Evolutionary conservation across 2,888 invertebrate genomes (phyloP).

Genomic region (Andrena hattorfiana): DNA sequence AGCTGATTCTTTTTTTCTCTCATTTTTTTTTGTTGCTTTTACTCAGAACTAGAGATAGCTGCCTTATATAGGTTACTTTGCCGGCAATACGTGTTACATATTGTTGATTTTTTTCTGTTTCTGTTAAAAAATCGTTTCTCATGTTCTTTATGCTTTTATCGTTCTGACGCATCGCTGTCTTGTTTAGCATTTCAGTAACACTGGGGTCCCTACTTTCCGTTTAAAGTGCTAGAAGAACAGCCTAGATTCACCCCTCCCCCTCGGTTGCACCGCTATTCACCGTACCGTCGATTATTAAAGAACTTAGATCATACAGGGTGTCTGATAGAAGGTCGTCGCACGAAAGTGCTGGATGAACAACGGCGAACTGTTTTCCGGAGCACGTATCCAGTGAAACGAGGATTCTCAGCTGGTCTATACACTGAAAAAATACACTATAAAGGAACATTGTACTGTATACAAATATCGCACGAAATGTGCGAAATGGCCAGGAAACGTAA

Average conservation of each 20-base stretch:
- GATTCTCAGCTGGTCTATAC: slow-evolving; percentile 29
- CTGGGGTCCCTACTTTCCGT: slow-evolving; percentile 86
- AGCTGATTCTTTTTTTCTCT: slow-evolving; percentile 32
- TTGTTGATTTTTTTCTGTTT: slow-evolving; percentile 21
- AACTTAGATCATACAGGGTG: slow-evolving; percentile 65
- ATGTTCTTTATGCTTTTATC: slow-evolving; percentile 15
- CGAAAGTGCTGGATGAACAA: slow-evolving; percentile 6
- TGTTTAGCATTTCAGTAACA: slow-evolving; percentile 80
- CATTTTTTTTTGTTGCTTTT: slow-evolving; percentile 26
- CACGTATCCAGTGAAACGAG: slow-evolving; percentile 15
- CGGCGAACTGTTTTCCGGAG: not conserved
- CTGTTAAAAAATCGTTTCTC: slow-evolving; percentile 37
- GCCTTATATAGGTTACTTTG: slow-evolving; percentile 6
- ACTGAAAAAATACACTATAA: slow-evolving; percentile 41
- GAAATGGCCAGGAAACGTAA: not conserved
- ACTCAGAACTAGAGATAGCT: slow-evolving; percentile 42
- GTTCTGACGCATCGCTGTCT: slow-evolving; percentile 51
- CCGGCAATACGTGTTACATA: not conserved
- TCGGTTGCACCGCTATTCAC: slow-evolving; percentile 85
- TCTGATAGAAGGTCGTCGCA: slow-evolving; percentile 63
- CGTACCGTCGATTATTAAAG: slow-evolving; percentile 41
- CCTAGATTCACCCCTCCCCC: slow-evolving; percentile 86
- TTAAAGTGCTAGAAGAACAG: slow-evolving; percentile 90
- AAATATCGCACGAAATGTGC: not conserved
- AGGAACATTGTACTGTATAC: not conserved